phyloP scores from a whole-genome alignment of 2,113 vertebrate genomes.

The Protobothrops flavoviridis region DNA sequence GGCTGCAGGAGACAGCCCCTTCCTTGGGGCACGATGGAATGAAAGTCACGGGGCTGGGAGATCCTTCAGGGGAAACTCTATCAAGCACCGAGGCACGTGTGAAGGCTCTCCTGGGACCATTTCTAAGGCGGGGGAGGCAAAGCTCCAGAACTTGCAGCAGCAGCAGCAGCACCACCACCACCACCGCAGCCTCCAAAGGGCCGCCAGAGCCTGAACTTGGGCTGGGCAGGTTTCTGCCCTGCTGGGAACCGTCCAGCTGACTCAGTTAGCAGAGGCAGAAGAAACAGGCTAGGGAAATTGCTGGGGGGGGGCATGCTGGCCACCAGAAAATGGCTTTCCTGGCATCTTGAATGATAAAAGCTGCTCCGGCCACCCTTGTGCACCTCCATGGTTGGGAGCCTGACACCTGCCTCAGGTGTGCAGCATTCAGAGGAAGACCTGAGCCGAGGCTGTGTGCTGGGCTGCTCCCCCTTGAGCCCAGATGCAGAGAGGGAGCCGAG shows the following conservation, averaged over 20 bases:
- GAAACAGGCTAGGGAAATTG: not conserved
- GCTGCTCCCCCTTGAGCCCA: not conserved
- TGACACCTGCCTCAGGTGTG: not conserved
- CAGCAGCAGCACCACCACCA: no score
- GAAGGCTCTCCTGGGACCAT: not conserved
- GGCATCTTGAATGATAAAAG: not conserved
- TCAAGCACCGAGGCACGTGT: not conserved
- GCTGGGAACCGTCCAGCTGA: not conserved
- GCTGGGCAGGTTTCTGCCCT: not conserved
- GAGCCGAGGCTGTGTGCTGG: not conserved
- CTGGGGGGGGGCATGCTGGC: not conserved
- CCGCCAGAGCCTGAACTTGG: not conserved
- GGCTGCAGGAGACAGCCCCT: not conserved
- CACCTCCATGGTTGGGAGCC: not conserved
- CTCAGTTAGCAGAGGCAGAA: not conserved
- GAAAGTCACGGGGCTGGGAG: not conserved
- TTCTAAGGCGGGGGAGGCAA: not conserved
- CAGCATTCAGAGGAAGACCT: not conserved
- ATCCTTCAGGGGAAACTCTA: not conserved
- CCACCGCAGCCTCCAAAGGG: not conserved
- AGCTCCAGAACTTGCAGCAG: not conserved
- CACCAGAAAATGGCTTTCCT: not conserved
- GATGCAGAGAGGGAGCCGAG: not conserved
- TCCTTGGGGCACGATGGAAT: not conserved
- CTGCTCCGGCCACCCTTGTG: not conserved